Conservation (phyloP, 2,888 invertebrate species). For the Griposia aprilina region DNA sequence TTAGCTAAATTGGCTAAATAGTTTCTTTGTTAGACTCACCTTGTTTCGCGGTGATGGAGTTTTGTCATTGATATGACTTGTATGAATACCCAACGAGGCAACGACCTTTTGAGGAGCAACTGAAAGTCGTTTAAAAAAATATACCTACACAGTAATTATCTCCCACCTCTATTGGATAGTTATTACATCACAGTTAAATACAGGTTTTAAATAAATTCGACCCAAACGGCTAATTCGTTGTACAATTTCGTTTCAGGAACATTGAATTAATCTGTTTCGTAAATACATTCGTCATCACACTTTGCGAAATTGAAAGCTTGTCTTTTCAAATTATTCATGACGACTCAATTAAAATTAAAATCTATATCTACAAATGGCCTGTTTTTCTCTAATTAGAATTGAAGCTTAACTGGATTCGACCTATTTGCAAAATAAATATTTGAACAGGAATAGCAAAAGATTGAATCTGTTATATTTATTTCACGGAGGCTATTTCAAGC, state of each 20-base stretch:
- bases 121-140: constrained; percentile 13
- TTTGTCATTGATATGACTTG: constrained; percentile 32
- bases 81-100: background rate
- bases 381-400: constrained; percentile 77
- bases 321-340: constrained; percentile 73
- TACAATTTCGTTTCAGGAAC: constrained; percentile 25
- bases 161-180: background rate
- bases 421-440: constrained; percentile 73
- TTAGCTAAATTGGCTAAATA: constrained; percentile 4
- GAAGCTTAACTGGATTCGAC: constrained; percentile 67
- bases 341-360: constrained; percentile 76
- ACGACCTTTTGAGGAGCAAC: constrained; percentile 8
- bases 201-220: constrained; percentile 2
- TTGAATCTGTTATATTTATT: constrained; percentile 54
- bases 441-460: constrained; percentile 47
- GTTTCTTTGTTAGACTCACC: constrained; percentile 14
- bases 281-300: constrained; percentile 66
- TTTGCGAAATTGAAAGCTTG: constrained; percentile 67
- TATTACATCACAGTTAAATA: constrained; percentile 15
- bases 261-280: constrained; percentile 56
- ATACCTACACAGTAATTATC: background rate
- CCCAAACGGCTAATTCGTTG: constrained; percentile 25
- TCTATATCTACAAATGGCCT: constrained; percentile 72
- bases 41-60: constrained; percentile 7
- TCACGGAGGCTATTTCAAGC: constrained; percentile 45